phyloP scores from a whole-genome alignment of 2,888 invertebrate species.

The Drymonia ruficornis region DNA sequence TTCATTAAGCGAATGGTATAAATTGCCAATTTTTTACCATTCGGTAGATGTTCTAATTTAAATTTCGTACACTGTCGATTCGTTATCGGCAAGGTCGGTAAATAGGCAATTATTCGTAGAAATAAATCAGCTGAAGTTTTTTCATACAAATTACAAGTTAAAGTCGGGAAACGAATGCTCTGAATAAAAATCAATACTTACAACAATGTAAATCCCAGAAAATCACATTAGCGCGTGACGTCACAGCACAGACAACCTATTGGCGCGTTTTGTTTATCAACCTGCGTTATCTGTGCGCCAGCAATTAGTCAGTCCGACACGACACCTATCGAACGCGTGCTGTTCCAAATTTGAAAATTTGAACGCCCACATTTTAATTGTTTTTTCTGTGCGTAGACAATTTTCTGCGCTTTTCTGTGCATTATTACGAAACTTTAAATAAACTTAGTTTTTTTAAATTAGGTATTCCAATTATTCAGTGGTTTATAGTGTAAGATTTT shows the following conservation, averaged over 20 bases:
- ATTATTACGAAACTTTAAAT: background rate
- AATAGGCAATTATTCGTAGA: no score
- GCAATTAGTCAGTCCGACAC: conserved; percentile 66
- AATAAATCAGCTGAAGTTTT: no score
- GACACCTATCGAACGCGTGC: conserved; percentile 53
- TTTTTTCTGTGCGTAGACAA: conserved; percentile 1
- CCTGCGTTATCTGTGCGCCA: conserved; percentile 60
- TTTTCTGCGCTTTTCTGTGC: background rate
- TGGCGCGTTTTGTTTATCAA: conserved; percentile 62
- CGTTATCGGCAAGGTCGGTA: no score
- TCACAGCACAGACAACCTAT: conserved; percentile 39
- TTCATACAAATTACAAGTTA: background rate
- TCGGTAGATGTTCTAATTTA: no score
- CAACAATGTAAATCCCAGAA: conserved; percentile 48
- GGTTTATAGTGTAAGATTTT: background rate
- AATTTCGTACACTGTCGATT: no score
- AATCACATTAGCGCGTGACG: conserved; percentile 58
- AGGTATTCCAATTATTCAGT: background rate
- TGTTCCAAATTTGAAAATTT: conserved; percentile 15
- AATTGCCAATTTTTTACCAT: no score
- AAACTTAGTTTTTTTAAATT: background rate
- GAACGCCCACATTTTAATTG: conserved; percentile 1
- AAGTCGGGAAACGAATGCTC: conserved; percentile 7
- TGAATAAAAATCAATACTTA: conserved; percentile 36
- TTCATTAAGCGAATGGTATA: no score